Percentiles rank a stretch among this genome's conserved stretches.
Evolutionary conservation across 1,140 invertebrate species (phyloP).

Genomic region (Tetramorium simillimum): DNA sequence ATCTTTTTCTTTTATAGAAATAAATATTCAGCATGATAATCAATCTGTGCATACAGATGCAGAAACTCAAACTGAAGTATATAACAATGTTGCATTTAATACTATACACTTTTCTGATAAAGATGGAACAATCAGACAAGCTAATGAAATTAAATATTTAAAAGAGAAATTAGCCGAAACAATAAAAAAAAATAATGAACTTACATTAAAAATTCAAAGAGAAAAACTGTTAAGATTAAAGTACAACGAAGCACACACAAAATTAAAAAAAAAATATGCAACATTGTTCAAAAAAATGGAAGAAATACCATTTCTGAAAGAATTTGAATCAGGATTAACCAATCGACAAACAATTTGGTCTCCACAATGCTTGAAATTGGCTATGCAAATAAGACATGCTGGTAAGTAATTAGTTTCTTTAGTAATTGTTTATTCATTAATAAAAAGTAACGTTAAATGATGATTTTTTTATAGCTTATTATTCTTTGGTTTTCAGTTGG

Average conservation of each 20-base stretch:
- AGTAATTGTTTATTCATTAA: not conserved
- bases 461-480: not conserved
- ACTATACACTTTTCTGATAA: not conserved
- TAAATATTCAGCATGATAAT: conserved; percentile 2
- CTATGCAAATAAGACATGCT: conserved; percentile 3
- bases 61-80: not conserved
- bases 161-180: not conserved
- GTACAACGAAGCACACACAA: not conserved
- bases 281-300: not conserved
- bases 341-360: not conserved
- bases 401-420: not conserved
- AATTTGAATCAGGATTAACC: not conserved
- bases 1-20: not conserved
- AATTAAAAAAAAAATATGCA: not conserved
- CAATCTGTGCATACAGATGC: not conserved
- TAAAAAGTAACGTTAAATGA: not conserved
- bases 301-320: not conserved
- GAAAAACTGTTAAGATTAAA: not conserved
- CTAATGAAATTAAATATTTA: not conserved
- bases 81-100: not conserved
- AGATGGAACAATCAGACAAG: conserved; percentile 7
- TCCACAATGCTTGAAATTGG: conserved; percentile 1
- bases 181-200: not conserved
- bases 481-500: not conserved
- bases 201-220: not conserved